Evolutionary conservation across 2,888 invertebrate species (phyloP).

Genomic region (Brachylomia viminalis): DNA sequence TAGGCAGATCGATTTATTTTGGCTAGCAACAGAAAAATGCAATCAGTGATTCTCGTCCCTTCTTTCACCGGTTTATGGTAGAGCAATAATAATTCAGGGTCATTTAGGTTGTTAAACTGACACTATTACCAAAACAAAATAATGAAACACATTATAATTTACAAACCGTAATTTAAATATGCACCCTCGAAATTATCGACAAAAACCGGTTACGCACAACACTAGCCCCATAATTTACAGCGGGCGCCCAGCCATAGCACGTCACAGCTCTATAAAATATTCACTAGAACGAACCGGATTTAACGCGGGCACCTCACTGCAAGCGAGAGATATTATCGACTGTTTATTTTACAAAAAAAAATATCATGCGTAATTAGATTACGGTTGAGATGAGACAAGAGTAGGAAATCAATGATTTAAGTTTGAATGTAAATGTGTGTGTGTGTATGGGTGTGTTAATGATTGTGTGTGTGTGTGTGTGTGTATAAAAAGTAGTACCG

Average conservation of each 20-base stretch:
- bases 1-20: not conserved
- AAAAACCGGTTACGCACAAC: slow-evolving; percentile 53
- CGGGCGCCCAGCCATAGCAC: slow-evolving; percentile 69
- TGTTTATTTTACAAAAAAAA: slow-evolving; percentile 68
- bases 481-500: not conserved
- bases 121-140: not conserved
- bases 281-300: slow-evolving; percentile 80
- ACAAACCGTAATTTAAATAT: slow-evolving; percentile 22
- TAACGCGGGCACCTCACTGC: slow-evolving; percentile 69
- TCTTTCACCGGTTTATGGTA: not conserved
- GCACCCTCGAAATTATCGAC: slow-evolving; percentile 57
- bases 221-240: slow-evolving; percentile 70
- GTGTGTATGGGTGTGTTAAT: too few relatives aligned
- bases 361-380: slow-evolving; percentile 48
- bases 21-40: too few relatives aligned
- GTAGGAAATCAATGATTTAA: not conserved
- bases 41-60: not conserved
- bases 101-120: not conserved
- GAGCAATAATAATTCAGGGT: not conserved
- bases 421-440: too few relatives aligned
- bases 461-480: too few relatives aligned
- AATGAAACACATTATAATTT: not conserved
- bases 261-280: slow-evolving; percentile 80
- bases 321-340: slow-evolving; percentile 69
- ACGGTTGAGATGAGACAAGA: slow-evolving; percentile 13